Evolutionary conservation across 2,113 vertebrate genomes (phyloP).

Genomic region (Phyllostomus discolor): DNA sequence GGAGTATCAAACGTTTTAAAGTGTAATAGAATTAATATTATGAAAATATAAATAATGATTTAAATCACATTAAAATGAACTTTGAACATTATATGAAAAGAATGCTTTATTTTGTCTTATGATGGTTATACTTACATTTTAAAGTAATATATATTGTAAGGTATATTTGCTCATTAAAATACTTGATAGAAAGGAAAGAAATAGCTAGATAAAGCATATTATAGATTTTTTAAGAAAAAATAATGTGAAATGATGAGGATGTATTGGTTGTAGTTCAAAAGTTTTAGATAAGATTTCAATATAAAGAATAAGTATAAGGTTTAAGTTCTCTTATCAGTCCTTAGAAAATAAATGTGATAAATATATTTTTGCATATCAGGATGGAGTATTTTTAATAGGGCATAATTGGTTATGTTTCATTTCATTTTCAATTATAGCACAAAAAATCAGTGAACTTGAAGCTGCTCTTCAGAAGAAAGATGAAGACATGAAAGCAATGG

Average conservation of each 20-base stretch:
- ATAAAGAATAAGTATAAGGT: background rate
- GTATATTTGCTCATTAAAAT: constrained; percentile 17
- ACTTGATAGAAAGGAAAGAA: background rate
- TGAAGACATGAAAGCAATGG: constrained; percentile 98
- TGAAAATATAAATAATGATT: constrained; percentile 5
- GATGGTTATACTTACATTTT: background rate
- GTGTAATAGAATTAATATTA: constrained; percentile 12
- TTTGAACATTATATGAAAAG: background rate
- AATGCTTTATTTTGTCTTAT: background rate
- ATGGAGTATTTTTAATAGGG: background rate
- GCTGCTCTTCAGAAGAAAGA: constrained; percentile 96
- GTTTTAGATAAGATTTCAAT: constrained; percentile 40
- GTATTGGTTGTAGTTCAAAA: background rate
- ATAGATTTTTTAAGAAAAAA: constrained; percentile 7
- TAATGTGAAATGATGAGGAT: background rate
- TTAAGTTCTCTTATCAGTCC: background rate
- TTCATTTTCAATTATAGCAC: constrained; percentile 78
- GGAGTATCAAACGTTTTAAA: constrained; percentile 63
- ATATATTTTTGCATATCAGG: background rate
- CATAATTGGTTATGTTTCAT: background rate
- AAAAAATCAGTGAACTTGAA: constrained; percentile 92
- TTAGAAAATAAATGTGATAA: constrained; percentile 20
- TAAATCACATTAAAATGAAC: constrained; percentile 35
- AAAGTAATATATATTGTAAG: background rate
- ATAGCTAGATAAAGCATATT: background rate